phyloP scores from a whole-genome alignment of 1,140 invertebrate genomes.

The Phthorimaea operculella region DNA sequence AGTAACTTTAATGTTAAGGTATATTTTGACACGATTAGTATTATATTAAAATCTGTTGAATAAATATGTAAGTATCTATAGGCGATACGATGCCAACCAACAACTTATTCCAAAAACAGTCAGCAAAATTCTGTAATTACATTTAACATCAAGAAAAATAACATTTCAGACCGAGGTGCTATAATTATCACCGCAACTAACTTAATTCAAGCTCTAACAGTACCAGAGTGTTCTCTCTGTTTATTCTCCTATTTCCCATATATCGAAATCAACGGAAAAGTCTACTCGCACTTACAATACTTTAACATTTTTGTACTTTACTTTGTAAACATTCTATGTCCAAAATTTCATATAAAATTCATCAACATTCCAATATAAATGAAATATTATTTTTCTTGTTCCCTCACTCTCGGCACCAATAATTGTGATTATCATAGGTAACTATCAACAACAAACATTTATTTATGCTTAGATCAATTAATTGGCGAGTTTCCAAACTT shows the following conservation, averaged over 20 bases:
- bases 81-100: background rate
- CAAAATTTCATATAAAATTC: background rate
- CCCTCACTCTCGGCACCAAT: slow-evolving; percentile 32
- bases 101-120: background rate
- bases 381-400: background rate
- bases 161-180: background rate
- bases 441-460: slow-evolving; percentile 45
- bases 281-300: background rate
- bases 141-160: background rate
- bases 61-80: too few species aligned
- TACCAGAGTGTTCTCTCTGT: background rate
- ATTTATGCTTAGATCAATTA: background rate
- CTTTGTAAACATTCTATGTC: background rate
- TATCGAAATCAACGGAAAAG: background rate
- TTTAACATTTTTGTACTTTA: background rate
- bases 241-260: too few species aligned
- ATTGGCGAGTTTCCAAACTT: background rate
- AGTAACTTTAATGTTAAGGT: too few species aligned
- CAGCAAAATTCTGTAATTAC: background rate
- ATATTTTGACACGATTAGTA: too few species aligned
- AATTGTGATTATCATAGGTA: slow-evolving; percentile 53
- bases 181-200: background rate
- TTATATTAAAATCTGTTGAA: too few species aligned
- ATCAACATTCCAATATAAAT: slow-evolving; percentile 1
- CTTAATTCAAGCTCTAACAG: background rate